These are phyloP conservation scores for Mystacornis crossleyi DNA, from an alignment of 2,113 vertebrate species.

Conservation along the genomic window DNA sequence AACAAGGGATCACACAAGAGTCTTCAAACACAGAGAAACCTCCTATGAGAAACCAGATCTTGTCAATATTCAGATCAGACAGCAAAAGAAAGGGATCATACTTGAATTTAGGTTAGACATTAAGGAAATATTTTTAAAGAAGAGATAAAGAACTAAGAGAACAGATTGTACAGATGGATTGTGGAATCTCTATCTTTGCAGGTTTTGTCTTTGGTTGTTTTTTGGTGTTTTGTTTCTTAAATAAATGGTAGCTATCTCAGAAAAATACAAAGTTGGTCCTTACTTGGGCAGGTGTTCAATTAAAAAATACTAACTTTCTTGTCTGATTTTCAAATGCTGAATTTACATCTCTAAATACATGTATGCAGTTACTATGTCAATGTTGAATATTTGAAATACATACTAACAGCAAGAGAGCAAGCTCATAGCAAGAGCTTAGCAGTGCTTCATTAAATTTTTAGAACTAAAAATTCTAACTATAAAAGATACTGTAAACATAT, in stretches of 20 bases:
- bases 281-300: background rate
- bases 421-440: background rate
- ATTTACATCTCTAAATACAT: background rate
- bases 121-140: background rate
- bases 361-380: background rate
- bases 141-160: background rate
- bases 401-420: background rate
- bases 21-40: background rate
- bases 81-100: background rate
- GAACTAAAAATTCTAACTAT: background rate
- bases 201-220: background rate
- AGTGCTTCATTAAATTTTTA: background rate
- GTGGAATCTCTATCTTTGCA: background rate
- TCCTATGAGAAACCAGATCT: background rate
- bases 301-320: background rate
- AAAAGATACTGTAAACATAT: background rate
- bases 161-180: background rate
- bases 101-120: background rate
- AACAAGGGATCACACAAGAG: background rate
- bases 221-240: background rate
- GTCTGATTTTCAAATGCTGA: background rate
- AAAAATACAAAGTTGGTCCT: background rate
- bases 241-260: background rate
- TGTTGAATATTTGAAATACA: background rate
- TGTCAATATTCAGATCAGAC: background rate